These are phyloP conservation scores for Leptopilina boulardi DNA, from an alignment of 1,140 invertebrate species.

Conservation along the genomic window DNA sequence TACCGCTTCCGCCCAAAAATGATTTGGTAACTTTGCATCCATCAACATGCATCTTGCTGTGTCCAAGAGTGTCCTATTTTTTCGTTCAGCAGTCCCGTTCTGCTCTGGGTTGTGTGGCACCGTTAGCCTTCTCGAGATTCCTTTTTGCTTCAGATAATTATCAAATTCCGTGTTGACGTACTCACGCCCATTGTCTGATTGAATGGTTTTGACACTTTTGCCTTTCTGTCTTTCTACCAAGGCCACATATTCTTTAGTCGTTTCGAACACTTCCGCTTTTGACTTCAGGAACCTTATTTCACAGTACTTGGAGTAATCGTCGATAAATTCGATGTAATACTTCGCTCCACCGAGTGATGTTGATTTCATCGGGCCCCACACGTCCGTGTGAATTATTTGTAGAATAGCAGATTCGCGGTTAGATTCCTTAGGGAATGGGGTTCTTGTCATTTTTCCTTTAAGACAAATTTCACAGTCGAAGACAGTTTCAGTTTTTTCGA, in stretches of 20 bases:
- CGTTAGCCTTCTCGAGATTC: slow-evolving; percentile 37
- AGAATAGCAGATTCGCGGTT: slow-evolving; percentile 48
- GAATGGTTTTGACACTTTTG: slow-evolving; percentile 48
- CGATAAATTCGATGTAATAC: slow-evolving; percentile 64
- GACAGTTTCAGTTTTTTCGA: slow-evolving; percentile 61
- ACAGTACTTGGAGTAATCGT: slow-evolving; percentile 57
- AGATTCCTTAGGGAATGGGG: slow-evolving; percentile 54
- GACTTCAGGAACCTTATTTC: slow-evolving; percentile 58
- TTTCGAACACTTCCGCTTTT: slow-evolving; percentile 55
- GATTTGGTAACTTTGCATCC: background rate
- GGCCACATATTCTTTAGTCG: slow-evolving; percentile 56
- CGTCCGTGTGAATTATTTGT: slow-evolving; percentile 19
- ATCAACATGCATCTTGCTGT: slow-evolving; percentile 50
- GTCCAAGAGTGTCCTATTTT: slow-evolving; percentile 42
- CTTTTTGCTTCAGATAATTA: slow-evolving; percentile 44
- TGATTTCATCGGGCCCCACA: slow-evolving; percentile 19
- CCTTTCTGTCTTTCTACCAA: slow-evolving; percentile 60
- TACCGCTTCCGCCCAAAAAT: slow-evolving; percentile 39
- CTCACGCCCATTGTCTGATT: slow-evolving; percentile 59
- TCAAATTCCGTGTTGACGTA: slow-evolving; percentile 54
- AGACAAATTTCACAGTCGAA: slow-evolving; percentile 53
- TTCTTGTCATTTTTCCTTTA: slow-evolving; percentile 46
- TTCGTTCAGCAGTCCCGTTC: slow-evolving; percentile 15
- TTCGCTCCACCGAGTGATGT: slow-evolving; percentile 35
- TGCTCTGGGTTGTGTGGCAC: slow-evolving; percentile 35